Evolutionary conservation across 2,113 vertebrate genomes (phyloP).

Genomic region (Greenwoodochromis staneri): DNA sequence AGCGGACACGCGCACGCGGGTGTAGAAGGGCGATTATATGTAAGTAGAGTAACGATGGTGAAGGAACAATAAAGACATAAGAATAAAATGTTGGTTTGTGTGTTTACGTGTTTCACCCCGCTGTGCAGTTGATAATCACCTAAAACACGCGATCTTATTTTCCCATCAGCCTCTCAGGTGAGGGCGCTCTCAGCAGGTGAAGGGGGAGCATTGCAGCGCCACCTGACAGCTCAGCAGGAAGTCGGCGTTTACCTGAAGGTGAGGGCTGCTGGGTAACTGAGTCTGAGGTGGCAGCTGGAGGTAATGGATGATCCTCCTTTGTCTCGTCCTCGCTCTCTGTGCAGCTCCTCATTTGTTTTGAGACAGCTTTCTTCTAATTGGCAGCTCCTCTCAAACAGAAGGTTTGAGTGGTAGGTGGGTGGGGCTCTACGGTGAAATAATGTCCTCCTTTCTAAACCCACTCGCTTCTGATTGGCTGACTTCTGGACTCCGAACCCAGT

Average conservation of each 20-base stretch:
- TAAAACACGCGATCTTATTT: background rate
- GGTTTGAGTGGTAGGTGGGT: background rate
- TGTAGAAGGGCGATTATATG: background rate
- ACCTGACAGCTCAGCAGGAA: background rate
- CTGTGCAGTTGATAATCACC: background rate
- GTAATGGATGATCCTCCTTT: background rate
- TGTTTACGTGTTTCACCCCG: background rate
- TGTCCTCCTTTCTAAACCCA: background rate
- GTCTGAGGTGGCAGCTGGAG: background rate
- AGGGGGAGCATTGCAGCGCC: background rate
- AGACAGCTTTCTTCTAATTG: background rate
- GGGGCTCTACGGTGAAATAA: background rate
- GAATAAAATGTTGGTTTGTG: background rate
- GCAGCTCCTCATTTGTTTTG: background rate
- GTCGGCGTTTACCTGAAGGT: background rate
- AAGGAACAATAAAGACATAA: background rate
- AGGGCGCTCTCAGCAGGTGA: background rate
- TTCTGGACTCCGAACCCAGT: background rate
- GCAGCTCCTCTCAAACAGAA: background rate
- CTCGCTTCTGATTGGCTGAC: background rate
- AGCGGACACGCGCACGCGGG: background rate
- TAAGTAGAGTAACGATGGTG: background rate
- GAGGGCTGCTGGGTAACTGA: background rate
- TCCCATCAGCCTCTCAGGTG: background rate
- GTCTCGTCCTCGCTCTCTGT: background rate